These are phyloP conservation scores for Balaeniceps rex DNA, from an alignment of 2,113 vertebrate genomes.

Conservation along the genomic window DNA sequence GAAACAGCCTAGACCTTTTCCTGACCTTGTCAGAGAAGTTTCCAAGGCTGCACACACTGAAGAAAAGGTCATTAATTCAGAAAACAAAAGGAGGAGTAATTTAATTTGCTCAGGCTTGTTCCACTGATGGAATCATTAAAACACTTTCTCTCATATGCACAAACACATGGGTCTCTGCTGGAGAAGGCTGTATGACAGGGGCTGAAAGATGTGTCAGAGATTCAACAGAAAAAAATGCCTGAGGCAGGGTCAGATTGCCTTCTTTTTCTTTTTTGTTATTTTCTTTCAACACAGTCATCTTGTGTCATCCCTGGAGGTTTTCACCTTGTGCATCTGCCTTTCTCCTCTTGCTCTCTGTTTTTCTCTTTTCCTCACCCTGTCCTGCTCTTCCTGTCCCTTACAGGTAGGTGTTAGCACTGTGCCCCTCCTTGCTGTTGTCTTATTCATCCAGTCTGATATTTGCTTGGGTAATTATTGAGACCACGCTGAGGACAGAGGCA, in stretches of 20 bases:
- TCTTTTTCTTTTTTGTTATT: too few relatives aligned
- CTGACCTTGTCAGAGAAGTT: neutral
- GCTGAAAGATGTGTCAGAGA: neutral
- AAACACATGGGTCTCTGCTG: neutral
- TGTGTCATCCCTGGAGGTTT: neutral
- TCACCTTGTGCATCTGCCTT: neutral
- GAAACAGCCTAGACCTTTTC: neutral
- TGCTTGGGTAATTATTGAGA: neutral
- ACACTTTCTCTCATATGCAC: neutral
- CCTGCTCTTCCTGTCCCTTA: neutral
- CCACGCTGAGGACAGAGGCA: neutral
- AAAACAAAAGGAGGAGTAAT: constrained; percentile 56
- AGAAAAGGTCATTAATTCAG: constrained; percentile 34
- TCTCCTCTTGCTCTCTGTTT: neutral
- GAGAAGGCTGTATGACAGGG: neutral
- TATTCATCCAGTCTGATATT: neutral
- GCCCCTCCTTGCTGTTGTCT: neutral
- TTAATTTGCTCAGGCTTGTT: constrained; percentile 60
- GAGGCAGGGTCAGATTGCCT: neutral
- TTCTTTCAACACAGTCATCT: neutral
- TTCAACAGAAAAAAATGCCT: neutral
- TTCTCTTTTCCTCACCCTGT: neutral
- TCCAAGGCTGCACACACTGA: neutral
- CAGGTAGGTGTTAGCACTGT: neutral
- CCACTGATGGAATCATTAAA: neutral